Evolutionary conservation across 2,113 vertebrate genomes (phyloP).

Genomic region (Atrichornis clamosus): DNA sequence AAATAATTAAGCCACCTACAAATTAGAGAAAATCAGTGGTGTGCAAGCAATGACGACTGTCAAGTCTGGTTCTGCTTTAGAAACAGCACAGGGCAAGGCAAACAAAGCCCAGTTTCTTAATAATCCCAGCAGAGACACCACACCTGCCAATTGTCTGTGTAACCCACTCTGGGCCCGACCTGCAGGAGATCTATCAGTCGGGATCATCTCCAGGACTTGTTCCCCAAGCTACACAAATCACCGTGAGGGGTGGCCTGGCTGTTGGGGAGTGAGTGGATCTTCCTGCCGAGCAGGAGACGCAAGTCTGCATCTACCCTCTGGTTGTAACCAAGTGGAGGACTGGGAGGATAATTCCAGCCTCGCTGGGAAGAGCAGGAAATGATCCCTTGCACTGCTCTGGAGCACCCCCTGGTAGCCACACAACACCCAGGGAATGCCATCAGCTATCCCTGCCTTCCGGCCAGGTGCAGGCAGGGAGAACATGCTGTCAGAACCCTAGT

Average conservation of each 20-base stretch:
- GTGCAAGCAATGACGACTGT: constrained; percentile 36
- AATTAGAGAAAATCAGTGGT: constrained; percentile 52
- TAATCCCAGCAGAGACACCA: constrained; percentile 63
- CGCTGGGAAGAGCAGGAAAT: neutral
- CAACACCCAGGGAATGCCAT: neutral
- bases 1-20: constrained; percentile 62
- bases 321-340: constrained; percentile 32
- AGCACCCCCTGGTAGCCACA: constrained; percentile 65
- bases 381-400: constrained; percentile 40
- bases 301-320: constrained; percentile 59
- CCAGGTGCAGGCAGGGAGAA: neutral
- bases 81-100: constrained; percentile 61
- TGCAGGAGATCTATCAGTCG: constrained; percentile 30
- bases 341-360: constrained; percentile 54
- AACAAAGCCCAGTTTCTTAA: constrained; percentile 68
- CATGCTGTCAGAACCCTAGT: neutral
- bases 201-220: constrained; percentile 68
- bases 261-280: constrained; percentile 17
- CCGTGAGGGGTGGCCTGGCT: constrained; percentile 41
- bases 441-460: neutral
- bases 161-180: constrained; percentile 62
- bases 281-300: constrained; percentile 65
- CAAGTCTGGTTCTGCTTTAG: constrained; percentile 60
- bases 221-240: constrained; percentile 71
- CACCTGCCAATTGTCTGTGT: constrained; percentile 56